These are phyloP conservation scores for Bubo blakistoni DNA, from an alignment of 2,113 vertebrate species.

Conservation along the genomic window DNA sequence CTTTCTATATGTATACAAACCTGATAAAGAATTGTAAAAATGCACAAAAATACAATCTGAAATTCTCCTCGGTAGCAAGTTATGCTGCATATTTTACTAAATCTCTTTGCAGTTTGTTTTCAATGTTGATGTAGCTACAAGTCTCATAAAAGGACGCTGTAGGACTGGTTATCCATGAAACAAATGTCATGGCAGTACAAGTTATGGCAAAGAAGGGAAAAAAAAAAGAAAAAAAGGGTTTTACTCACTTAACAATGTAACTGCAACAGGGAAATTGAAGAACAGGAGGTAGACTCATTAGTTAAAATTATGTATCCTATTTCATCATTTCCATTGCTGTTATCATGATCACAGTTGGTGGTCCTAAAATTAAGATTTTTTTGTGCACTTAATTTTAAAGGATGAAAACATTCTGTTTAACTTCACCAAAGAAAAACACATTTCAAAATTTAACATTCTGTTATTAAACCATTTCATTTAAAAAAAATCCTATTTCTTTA, in stretches of 20 bases:
- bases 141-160: background rate
- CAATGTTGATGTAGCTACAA: background rate
- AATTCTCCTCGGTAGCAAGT: background rate
- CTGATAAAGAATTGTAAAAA: background rate
- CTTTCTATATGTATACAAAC: background rate
- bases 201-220: background rate
- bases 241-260: background rate
- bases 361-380: background rate
- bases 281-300: background rate
- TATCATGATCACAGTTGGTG: background rate
- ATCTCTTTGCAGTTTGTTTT: background rate
- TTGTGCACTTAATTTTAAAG: background rate
- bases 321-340: background rate
- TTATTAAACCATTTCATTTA: background rate
- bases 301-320: background rate
- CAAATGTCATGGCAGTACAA: background rate
- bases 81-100: background rate
- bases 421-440: background rate
- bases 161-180: background rate
- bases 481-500: conserved; percentile 11
- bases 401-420: background rate
- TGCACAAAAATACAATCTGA: background rate
- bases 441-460: background rate
- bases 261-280: background rate
- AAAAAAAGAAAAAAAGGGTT: background rate